Percentiles rank a stretch among this genome's conserved stretches.
phyloP scores from a whole-genome alignment of 2,888 invertebrate genomes.

The Orthosia gracilis region DNA sequence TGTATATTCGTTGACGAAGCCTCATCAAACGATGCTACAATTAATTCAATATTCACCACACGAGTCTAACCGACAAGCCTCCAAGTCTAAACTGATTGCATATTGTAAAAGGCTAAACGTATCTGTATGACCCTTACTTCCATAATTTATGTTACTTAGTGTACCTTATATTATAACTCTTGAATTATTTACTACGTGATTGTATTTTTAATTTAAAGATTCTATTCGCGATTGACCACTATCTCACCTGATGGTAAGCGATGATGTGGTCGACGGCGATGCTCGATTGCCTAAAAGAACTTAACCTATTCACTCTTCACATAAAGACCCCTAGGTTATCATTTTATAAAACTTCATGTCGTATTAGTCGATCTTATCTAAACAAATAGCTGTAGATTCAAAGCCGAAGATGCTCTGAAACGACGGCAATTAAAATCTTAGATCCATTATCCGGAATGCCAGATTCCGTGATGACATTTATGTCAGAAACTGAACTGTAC shows the following conservation, averaged over 20 bases:
- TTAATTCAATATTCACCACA: not conserved
- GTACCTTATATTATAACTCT: not conserved
- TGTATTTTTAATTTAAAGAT: not conserved
- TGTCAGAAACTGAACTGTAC: conserved; percentile 7
- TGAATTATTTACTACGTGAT: not conserved
- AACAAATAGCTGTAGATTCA: not conserved
- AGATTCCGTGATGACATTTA: conserved; percentile 12
- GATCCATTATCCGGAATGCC: not conserved
- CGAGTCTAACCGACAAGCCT: not conserved
- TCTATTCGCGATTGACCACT: not conserved
- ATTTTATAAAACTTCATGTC: not conserved
- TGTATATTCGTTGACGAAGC: too few species aligned
- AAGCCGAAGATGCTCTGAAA: not conserved
- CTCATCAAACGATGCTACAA: not conserved
- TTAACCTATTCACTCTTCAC: too few species aligned
- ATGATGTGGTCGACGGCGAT: too few species aligned
- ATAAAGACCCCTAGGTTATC: too few species aligned
- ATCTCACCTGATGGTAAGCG: too few species aligned
- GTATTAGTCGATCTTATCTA: not conserved
- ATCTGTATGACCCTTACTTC: too few species aligned
- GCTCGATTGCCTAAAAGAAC: too few species aligned
- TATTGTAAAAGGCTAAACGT: not conserved
- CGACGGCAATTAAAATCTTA: not conserved
- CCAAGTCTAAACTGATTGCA: not conserved
- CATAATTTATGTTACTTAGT: not conserved